Conservation (phyloP, 1,140 invertebrate species). For the Drosophila lacteicornis region DNA sequence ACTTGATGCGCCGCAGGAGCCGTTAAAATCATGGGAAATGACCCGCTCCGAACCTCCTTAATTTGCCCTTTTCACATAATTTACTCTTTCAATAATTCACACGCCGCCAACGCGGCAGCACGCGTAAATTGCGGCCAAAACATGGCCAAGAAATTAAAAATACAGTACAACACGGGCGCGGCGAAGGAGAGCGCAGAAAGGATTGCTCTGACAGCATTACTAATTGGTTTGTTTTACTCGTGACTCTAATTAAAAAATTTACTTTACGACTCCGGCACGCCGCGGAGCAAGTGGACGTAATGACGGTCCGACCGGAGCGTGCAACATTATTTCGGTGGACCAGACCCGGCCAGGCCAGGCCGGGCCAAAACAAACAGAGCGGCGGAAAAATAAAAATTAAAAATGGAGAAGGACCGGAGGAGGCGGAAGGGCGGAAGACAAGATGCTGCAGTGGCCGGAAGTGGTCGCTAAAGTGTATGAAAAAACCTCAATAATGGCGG, state of each 20-base stretch:
- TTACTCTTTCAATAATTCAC: conserved; percentile 81
- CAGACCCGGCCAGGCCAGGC: conserved; percentile 1
- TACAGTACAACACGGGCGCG: conserved; percentile 37
- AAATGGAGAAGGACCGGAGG: conserved; percentile 26
- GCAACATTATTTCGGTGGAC: conserved; percentile 37
- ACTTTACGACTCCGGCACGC: conserved; percentile 75
- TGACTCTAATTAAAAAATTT: conserved; percentile 84
- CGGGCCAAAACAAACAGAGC: conserved; percentile 31
- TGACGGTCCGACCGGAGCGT: conserved; percentile 50
- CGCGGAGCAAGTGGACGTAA: conserved; percentile 33
- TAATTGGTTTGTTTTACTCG: conserved; percentile 83
- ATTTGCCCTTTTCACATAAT: conserved; percentile 73
- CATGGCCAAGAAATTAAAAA: conserved; percentile 76
- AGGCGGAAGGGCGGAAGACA: conserved; percentile 26
- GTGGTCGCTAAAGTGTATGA: conserved; percentile 61
- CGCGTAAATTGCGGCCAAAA: conserved; percentile 75
- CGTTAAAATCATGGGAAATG: conserved; percentile 36
- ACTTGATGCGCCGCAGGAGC: conserved; percentile 40
- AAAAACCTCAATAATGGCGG: conserved; percentile 60
- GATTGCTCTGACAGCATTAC: conserved; percentile 80
- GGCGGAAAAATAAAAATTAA: conserved; percentile 30
- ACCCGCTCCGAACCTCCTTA: conserved; percentile 44
- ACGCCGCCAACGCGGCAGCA: conserved; percentile 46
- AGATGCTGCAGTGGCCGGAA: conserved; percentile 33
- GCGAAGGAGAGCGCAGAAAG: conserved; percentile 52